phyloP scores from a whole-genome alignment of 2,113 vertebrate species.

The Protobothrops flavoviridis region DNA sequence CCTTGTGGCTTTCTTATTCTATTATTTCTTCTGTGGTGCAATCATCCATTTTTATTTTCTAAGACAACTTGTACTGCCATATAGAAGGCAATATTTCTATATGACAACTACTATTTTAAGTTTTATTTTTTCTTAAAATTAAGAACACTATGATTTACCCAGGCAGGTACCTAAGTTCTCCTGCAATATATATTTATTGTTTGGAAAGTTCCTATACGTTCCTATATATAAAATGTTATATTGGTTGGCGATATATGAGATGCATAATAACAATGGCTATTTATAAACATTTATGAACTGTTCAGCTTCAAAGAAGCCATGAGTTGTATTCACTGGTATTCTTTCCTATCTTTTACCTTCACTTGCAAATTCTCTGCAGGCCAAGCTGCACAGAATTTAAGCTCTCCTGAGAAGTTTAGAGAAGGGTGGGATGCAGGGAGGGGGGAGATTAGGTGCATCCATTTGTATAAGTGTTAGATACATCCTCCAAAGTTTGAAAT shows the following conservation, averaged over 20 bases:
- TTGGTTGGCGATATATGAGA: not conserved
- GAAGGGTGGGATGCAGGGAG: not conserved
- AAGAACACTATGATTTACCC: not conserved
- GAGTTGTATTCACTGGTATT: not conserved
- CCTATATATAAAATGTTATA: not conserved
- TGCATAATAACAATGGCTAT: not conserved
- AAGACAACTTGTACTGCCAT: not conserved
- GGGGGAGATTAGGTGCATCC: not conserved
- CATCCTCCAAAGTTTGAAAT: not conserved
- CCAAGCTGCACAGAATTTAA: not conserved
- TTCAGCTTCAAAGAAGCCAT: not conserved
- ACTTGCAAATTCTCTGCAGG: not conserved
- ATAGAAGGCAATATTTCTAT: not conserved
- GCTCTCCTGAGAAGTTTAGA: not conserved
- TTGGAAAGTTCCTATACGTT: not conserved
- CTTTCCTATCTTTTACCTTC: not conserved
- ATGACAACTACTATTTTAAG: not conserved
- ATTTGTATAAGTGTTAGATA: not conserved
- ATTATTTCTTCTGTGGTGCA: not conserved
- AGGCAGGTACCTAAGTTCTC: not conserved
- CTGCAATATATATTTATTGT: not conserved
- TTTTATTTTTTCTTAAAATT: not conserved
- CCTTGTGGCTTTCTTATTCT: not conserved
- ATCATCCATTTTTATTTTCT: not conserved
- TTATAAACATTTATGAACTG: not conserved